Evolutionary conservation across 2,888 invertebrate species (phyloP), one percentile per base, ranked within the genome.

Genomic region (Creontiades dilutus): DNA sequence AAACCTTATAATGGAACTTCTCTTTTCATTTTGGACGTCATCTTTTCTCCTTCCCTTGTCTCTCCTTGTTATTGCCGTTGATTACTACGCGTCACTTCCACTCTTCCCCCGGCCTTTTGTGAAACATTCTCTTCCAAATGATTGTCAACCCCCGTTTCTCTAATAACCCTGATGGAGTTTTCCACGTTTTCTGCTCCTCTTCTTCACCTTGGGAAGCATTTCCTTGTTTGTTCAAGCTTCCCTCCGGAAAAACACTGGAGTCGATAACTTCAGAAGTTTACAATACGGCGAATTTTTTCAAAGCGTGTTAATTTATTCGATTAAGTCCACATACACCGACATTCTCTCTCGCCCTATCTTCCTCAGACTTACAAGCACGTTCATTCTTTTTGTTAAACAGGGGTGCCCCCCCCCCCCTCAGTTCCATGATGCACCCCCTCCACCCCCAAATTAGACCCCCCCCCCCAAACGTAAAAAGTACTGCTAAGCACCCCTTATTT

Each of bases 1-100:
- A 90, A 91, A 91, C 91, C 90, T 90, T 91, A 91, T 91, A 91
- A 91, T 91, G 90, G 91, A 75, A 37, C 90, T 55, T 80, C 91
- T 90, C 91, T 90, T 91, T 91, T 91, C 90, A 90, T 89, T 89
- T 78, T 80, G 86, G 86, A 91, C 90, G 91, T 91, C 91, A 90
- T 91, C 90, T 91, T 91, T 68, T 86, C 76, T 75, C 52, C 52
- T 52, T 16, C 48, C 55, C 82, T 61, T 88, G 52, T 52, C 37
- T 76, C 78, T 88, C 88, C 88, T 78, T 88, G 88, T 88, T 88
- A 78, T 88, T 88, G 88, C 88, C 88, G 78, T 88, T 88, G 88
- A 88, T 88, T 88, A 88, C 88, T 52, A 78, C 88, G 88, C 88
- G 88, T 78, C 88, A 52, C 78, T 88, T 76, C 88, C 88, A 88